Conservation (phyloP, 2,113 vertebrate species). For the Trogon melanurus region DNA sequence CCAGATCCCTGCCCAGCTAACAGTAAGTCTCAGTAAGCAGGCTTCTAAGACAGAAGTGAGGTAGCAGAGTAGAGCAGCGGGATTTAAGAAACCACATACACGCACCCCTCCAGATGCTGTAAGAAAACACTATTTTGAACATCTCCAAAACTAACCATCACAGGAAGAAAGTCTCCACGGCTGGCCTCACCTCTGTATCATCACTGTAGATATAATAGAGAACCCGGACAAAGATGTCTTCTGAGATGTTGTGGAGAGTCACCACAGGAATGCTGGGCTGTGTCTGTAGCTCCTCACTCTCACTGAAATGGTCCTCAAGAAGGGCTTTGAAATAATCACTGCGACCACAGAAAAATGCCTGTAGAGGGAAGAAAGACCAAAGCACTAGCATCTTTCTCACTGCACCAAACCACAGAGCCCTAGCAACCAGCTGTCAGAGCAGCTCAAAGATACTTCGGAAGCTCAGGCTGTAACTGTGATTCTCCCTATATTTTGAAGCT, state of each 20-base stretch:
- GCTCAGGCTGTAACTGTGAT: neutral
- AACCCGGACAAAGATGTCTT: conserved; percentile 88
- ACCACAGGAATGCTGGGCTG: conserved; percentile 88
- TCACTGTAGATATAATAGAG: conserved; percentile 95
- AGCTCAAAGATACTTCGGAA: neutral
- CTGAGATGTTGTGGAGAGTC: conserved; percentile 88
- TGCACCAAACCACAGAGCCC: neutral
- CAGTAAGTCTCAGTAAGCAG: neutral
- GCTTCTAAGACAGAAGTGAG: neutral
- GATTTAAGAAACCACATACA: neutral
- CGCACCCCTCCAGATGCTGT: neutral
- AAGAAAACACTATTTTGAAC: neutral
- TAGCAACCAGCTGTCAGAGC: neutral
- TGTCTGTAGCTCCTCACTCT: conserved; percentile 85
- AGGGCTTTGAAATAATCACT: conserved; percentile 98
- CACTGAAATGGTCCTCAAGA: conserved; percentile 92
- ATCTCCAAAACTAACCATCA: neutral
- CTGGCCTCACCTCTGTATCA: conserved; percentile 85
- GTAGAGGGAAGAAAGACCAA: neutral
- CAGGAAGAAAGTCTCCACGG: neutral
- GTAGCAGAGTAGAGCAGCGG: neutral
- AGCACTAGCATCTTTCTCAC: neutral
- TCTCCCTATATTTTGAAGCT: neutral
- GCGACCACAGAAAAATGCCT: conserved; percentile 96
- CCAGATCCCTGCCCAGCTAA: neutral